Evolutionary conservation across 2,888 invertebrate genomes (phyloP).

Genomic region (Caenorhabditis afra): DNA sequence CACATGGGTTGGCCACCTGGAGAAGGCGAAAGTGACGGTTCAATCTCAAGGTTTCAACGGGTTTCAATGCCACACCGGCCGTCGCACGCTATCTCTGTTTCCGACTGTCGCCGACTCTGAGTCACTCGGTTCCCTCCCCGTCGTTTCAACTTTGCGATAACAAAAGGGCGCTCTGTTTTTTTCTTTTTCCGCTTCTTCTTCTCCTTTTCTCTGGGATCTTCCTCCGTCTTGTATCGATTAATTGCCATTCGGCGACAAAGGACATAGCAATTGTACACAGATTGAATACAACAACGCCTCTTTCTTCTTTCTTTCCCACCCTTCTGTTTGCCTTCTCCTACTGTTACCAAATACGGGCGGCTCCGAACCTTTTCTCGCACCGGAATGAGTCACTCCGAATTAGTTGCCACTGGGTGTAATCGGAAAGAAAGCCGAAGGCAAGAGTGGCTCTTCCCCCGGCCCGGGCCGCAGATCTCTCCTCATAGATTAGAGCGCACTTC

Average conservation of each 20-base stretch:
- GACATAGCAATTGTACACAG: slow-evolving; percentile 29
- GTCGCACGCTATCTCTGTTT: slow-evolving; percentile 14
- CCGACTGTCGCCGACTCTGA: slow-evolving; percentile 13
- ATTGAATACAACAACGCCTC: slow-evolving; percentile 9
- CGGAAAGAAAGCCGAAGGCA: neutral
- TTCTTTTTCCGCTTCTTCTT: neutral
- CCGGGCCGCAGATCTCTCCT: slow-evolving; percentile 1
- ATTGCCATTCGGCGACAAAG: slow-evolving; percentile 21
- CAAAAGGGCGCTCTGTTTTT: neutral
- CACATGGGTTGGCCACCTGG: slow-evolving; percentile 32
- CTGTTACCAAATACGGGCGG: slow-evolving; percentile 42
- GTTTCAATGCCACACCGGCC: slow-evolving; percentile 1
- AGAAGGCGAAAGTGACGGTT: slow-evolving; percentile 45
- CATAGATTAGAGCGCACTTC: slow-evolving; percentile 22
- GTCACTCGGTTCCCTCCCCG: slow-evolving; percentile 7
- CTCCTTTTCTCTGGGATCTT: neutral
- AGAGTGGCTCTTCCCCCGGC: neutral
- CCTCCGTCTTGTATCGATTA: slow-evolving; percentile 5
- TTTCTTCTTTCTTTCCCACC: slow-evolving; percentile 27
- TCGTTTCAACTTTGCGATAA: neutral
- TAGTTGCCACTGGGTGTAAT: neutral
- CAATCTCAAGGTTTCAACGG: slow-evolving; percentile 50
- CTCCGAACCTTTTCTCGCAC: slow-evolving; percentile 10
- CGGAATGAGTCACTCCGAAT: neutral
- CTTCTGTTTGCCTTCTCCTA: slow-evolving; percentile 35